Conservation (phyloP, 2,113 vertebrate genomes). For the Gobiocypris rarus region DNA sequence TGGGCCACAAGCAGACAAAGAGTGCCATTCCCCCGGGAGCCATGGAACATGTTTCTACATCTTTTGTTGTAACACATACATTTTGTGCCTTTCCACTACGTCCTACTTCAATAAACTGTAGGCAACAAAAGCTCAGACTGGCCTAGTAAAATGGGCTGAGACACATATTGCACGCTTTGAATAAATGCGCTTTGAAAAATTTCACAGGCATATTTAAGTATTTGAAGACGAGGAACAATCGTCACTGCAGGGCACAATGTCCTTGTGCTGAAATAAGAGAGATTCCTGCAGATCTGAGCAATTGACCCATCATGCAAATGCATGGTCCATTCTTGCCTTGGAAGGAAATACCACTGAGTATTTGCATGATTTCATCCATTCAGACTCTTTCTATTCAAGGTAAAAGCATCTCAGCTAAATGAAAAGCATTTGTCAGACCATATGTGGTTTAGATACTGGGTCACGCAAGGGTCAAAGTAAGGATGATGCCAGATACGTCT, state of each 20-base stretch:
- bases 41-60: conserved; percentile 66
- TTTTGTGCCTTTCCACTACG: conserved; percentile 54
- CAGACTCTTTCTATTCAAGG: background rate
- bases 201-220: conserved; percentile 25
- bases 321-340: conserved; percentile 7
- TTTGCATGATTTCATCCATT: conserved; percentile 23
- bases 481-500: conserved; percentile 11
- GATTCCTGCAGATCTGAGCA: conserved; percentile 36
- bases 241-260: conserved; percentile 2
- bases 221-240: conserved; percentile 55
- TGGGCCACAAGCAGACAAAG: conserved; percentile 70
- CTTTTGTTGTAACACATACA: conserved; percentile 70
- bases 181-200: conserved; percentile 17
- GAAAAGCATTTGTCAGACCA: conserved; percentile 18
- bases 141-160: conserved; percentile 67
- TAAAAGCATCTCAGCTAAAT: background rate
- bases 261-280: conserved; percentile 4
- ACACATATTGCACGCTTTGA: conserved; percentile 49
- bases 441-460: conserved; percentile 29
- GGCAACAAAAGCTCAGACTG: conserved; percentile 63
- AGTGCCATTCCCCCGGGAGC: conserved; percentile 68
- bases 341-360: background rate
- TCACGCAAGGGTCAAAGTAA: background rate
- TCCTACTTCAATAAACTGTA: conserved; percentile 59
- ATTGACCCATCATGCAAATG: conserved; percentile 32